phyloP scores from a whole-genome alignment of 1,140 invertebrate genomes.

The Drosophila fuyamai region DNA sequence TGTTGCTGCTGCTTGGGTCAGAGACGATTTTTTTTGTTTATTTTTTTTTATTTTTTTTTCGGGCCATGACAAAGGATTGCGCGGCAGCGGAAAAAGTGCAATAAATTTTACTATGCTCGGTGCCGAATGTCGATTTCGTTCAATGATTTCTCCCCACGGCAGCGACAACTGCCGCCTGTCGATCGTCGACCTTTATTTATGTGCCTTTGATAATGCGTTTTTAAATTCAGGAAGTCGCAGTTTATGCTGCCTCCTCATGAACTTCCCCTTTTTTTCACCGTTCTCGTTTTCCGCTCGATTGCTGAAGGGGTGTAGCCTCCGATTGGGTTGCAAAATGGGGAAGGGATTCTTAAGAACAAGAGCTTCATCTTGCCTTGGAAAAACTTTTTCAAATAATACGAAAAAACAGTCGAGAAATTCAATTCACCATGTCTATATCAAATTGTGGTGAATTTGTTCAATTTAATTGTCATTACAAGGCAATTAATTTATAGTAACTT shows the following conservation, averaged over 20 bases:
- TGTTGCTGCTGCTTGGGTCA: conserved; percentile 60
- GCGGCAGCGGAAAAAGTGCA: conserved; percentile 71
- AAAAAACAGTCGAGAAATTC: not conserved
- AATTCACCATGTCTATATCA: too few species aligned
- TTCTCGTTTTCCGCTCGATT: conserved; percentile 55
- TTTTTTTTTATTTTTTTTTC: conserved; percentile 15
- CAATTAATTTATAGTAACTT: too few species aligned
- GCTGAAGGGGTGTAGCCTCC: conserved; percentile 32
- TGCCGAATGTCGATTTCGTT: conserved; percentile 66
- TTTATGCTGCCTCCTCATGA: conserved; percentile 44
- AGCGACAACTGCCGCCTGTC: conserved; percentile 43
- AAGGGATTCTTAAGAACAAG: conserved; percentile 26
- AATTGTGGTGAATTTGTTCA: too few species aligned
- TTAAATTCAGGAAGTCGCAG: conserved; percentile 70
- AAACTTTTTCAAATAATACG: not conserved
- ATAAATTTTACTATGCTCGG: conserved; percentile 68
- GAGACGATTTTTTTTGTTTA: conserved; percentile 24
- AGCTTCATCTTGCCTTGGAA: not conserved
- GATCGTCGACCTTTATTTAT: conserved; percentile 70
- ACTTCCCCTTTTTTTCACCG: conserved; percentile 5
- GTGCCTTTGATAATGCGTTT: conserved; percentile 60
- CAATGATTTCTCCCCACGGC: conserved; percentile 57
- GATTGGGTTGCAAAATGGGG: conserved; percentile 17
- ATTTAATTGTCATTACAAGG: too few species aligned
- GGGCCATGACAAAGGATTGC: conserved; percentile 67